These are phyloP conservation scores for Plagodis dolabraria DNA, from an alignment of 2,888 invertebrate species.

Conservation along the genomic window DNA sequence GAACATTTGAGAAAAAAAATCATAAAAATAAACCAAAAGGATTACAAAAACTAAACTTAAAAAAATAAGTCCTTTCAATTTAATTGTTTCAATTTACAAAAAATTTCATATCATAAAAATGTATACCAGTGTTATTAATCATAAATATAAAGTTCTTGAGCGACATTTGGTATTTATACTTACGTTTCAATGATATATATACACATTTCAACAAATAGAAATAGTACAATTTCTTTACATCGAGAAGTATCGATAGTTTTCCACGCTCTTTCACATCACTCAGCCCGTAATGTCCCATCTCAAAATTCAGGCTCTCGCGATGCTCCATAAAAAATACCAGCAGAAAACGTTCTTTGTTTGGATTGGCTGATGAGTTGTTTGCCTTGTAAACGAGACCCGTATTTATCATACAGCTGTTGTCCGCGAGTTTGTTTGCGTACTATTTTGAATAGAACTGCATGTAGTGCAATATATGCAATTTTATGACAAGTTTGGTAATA, in stretches of 20 bases:
- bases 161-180: too few relatives aligned
- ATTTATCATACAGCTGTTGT: constrained; percentile 49
- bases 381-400: constrained; percentile 69
- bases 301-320: constrained; percentile 41
- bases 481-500: too few relatives aligned
- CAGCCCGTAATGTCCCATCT: constrained; percentile 22
- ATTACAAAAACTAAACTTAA: too few relatives aligned
- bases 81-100: too few relatives aligned
- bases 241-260: not conserved
- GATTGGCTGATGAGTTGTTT: constrained; percentile 73
- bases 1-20: too few relatives aligned
- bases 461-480: not conserved
- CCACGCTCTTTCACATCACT: constrained; percentile 12
- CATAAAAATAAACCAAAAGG: too few relatives aligned
- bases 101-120: too few relatives aligned
- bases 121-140: too few relatives aligned
- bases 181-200: too few relatives aligned
- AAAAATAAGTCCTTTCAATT: too few relatives aligned
- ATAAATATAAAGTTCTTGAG: too few relatives aligned
- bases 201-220: too few relatives aligned
- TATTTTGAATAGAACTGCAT: not conserved
- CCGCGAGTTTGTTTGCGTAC: constrained; percentile 9
- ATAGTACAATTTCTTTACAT: not conserved
- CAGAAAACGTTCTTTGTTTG: constrained; percentile 58
- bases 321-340: constrained; percentile 45